phyloP scores from a whole-genome alignment of 2,797 vertebrate species.

The Chlorospingus flavigularis region DNA sequence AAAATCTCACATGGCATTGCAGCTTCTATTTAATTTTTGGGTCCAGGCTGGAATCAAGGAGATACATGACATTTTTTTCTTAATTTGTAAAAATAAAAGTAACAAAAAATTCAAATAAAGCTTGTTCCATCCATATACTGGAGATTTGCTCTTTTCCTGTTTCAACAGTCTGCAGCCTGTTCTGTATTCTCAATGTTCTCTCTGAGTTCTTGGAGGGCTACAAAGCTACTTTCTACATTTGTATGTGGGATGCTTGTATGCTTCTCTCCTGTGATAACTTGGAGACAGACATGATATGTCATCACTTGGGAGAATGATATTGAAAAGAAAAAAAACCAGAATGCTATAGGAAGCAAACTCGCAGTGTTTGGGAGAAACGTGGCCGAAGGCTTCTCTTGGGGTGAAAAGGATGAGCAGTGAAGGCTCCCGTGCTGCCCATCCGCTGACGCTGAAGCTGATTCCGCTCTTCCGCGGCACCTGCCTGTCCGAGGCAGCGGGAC shows the following conservation, averaged over 20 bases:
- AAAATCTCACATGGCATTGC: background rate
- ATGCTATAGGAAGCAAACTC: background rate
- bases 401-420: rapidly evolving
- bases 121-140: background rate
- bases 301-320: background rate
- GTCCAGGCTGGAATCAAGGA: background rate
- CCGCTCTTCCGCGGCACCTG: background rate
- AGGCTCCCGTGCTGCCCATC: rapidly evolving
- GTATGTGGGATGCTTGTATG: rapidly evolving
- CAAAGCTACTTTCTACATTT: background rate
- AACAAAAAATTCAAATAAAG: background rate
- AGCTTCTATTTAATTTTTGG: background rate
- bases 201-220: background rate
- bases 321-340: background rate
- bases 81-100: background rate
- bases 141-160: background rate
- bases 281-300: background rate
- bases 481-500: background rate
- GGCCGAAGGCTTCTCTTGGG: rapidly evolving
- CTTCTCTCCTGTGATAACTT: background rate
- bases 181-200: background rate
- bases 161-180: background rate
- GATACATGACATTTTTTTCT: background rate
- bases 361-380: rapidly evolving
- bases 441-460: background rate